phyloP scores from a whole-genome alignment of 2,888 invertebrate species.

The Clivina fossor region DNA sequence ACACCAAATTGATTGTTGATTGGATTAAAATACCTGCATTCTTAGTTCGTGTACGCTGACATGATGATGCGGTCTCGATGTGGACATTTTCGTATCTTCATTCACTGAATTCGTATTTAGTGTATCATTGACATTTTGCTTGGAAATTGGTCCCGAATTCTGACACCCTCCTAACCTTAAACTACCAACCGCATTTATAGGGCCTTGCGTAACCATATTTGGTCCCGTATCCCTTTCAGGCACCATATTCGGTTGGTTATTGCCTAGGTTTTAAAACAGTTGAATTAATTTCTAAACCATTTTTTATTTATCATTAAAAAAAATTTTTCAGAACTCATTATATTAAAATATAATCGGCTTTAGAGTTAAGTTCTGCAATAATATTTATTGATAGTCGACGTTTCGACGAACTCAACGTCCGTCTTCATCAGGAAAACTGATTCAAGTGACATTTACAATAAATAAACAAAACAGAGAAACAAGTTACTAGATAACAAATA shows the following conservation, averaged over 20 bases:
- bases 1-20: no score
- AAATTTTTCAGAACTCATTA: no score
- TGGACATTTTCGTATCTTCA: conserved; percentile 46
- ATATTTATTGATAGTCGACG: no score
- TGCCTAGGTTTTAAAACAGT: conserved; percentile 45
- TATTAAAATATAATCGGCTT: no score
- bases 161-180: conserved; percentile 44
- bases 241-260: conserved; percentile 51
- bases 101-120: conserved; percentile 21
- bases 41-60: conserved; percentile 64
- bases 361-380: no score
- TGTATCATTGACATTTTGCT: conserved; percentile 42
- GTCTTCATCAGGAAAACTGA: no score
- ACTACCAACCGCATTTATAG: conserved; percentile 47
- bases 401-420: no score
- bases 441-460: no score
- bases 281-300: no score
- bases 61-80: conserved; percentile 61
- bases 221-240: conserved; percentile 58
- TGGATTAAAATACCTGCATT: conserved; percentile 55
- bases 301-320: no score
- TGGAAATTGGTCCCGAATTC: conserved; percentile 42
- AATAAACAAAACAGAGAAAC: no score
- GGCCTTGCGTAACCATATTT: conserved; percentile 54
- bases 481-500: no score